Conservation (phyloP, 2,888 invertebrate species). For the Hyalella azteca region DNA sequence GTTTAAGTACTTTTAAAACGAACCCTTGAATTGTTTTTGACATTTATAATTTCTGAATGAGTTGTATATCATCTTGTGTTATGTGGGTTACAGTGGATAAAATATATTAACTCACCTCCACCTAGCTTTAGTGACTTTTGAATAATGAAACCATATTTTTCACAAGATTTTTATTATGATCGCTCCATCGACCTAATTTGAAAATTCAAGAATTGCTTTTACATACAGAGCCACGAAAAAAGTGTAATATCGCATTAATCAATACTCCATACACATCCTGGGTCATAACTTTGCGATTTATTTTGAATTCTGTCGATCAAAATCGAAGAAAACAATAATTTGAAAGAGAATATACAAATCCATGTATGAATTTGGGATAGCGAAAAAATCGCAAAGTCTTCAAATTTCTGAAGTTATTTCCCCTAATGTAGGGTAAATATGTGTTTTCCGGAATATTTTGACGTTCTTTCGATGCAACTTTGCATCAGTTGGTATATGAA, state of each 20-base stretch:
- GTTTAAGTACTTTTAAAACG: not conserved
- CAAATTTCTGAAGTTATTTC: not conserved
- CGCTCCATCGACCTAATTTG: no score
- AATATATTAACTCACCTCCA: no score
- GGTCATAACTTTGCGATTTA: not conserved
- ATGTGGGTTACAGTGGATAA: not conserved
- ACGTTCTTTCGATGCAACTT: not conserved
- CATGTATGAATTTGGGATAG: not conserved
- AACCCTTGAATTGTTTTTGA: no score
- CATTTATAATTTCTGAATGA: not conserved
- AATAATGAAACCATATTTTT: no score
- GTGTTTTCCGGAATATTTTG: not conserved
- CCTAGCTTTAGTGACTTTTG: no score
- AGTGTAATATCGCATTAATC: not conserved
- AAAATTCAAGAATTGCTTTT: no score
- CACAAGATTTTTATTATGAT: no score
- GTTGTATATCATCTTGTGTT: not conserved
- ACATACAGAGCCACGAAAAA: no score
- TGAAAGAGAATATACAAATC: not conserved
- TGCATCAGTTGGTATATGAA: conserved; percentile 27
- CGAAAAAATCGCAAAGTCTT: not conserved
- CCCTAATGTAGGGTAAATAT: not conserved
- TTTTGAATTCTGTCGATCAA: not conserved
- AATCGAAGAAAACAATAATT: not conserved
- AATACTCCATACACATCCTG: not conserved